These are phyloP conservation scores for Dipus sagitta DNA, from an alignment of 2,797 vertebrate genomes.

Conservation along the genomic window DNA sequence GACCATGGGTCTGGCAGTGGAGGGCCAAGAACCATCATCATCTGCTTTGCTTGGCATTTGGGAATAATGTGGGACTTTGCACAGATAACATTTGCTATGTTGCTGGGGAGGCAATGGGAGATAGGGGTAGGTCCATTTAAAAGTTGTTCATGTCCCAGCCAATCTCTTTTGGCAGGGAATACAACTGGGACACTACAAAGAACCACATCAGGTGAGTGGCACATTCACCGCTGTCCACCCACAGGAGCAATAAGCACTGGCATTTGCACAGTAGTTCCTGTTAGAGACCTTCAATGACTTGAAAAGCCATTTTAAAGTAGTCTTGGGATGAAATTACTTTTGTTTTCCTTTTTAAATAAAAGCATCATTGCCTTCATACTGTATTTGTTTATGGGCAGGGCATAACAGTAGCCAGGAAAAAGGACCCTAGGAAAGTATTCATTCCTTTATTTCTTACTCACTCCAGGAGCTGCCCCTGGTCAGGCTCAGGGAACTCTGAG, in stretches of 20 bases:
- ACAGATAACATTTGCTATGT: neutral
- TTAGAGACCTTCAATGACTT: neutral
- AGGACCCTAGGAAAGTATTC: neutral
- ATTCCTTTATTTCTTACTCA: neutral
- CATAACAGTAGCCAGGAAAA: neutral
- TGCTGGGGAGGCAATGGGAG: neutral
- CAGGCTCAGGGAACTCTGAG: neutral
- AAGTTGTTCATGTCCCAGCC: neutral
- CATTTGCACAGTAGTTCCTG: neutral
- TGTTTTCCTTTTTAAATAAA: neutral
- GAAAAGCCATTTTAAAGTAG: neutral
- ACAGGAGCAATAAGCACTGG: neutral
- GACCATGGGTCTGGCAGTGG: neutral
- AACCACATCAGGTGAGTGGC: neutral
- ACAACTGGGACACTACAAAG: slow-evolving; percentile 4
- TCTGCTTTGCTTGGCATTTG: neutral
- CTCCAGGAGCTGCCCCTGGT: neutral
- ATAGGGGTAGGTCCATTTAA: neutral
- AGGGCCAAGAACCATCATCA: neutral
- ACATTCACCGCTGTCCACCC: neutral
- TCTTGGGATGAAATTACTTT: neutral
- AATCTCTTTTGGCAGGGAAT: neutral
- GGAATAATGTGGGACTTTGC: neutral
- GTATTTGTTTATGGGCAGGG: neutral
- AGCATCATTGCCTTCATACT: neutral